phyloP scores from a whole-genome alignment of 1,140 invertebrate species.

The Cryptotermes secundus region DNA sequence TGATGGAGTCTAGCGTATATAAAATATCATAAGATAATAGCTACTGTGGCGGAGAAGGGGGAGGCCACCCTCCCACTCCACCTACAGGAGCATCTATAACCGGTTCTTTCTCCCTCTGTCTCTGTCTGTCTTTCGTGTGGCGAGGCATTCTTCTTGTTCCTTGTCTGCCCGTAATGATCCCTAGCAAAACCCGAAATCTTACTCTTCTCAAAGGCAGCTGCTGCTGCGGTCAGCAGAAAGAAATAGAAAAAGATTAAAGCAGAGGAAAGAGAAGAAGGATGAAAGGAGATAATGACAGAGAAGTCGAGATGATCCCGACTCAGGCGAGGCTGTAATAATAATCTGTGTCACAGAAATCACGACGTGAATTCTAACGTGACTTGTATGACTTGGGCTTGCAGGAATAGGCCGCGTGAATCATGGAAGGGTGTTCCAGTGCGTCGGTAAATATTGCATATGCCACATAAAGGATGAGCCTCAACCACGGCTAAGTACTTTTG shows the following conservation, averaged over 20 bases:
- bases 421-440: too few relatives aligned
- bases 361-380: too few relatives aligned
- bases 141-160: neutral
- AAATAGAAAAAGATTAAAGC: too few relatives aligned
- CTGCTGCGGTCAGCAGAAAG: neutral
- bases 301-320: neutral
- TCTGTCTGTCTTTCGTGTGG: neutral
- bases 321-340: neutral
- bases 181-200: neutral
- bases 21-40: slow-evolving; percentile 12
- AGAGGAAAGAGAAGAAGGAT: neutral
- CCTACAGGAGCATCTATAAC: neutral
- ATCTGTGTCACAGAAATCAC: neutral
- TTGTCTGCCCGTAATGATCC: neutral
- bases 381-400: too few relatives aligned
- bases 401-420: too few relatives aligned
- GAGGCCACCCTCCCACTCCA: neutral
- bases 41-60: neutral
- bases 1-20: neutral
- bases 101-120: neutral
- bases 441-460: too few relatives aligned
- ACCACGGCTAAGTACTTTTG: too few relatives aligned
- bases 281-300: neutral
- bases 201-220: neutral
- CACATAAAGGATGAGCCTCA: too few relatives aligned